These are phyloP conservation scores for Clarias laeviceps DNA, from an alignment of 2,797 vertebrate species.

Conservation along the genomic window DNA sequence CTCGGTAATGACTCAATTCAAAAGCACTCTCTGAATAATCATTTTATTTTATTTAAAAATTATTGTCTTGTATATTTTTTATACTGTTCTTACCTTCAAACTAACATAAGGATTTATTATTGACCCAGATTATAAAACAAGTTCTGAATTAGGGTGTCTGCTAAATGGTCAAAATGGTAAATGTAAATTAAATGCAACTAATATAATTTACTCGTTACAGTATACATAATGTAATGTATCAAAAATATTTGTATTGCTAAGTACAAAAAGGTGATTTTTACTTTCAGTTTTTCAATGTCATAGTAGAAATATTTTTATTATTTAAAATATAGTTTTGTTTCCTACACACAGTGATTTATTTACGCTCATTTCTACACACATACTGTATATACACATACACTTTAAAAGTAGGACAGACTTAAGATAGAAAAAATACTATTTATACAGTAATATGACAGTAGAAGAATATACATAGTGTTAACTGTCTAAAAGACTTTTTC, in stretches of 20 bases:
- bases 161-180: neutral
- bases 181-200: neutral
- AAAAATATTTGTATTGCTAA: neutral
- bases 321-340: conserved; percentile 34
- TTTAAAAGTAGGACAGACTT: neutral
- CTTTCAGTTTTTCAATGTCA: neutral
- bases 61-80: neutral
- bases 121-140: neutral
- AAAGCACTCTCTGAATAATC: neutral
- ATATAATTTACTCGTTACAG: neutral
- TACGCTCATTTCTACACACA: conserved; percentile 1
- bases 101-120: neutral
- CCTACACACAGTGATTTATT: neutral
- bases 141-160: neutral
- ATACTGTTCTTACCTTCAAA: neutral
- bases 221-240: neutral
- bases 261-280: neutral
- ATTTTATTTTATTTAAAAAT: neutral
- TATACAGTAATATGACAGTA: neutral
- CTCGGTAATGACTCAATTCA: neutral
- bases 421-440: neutral
- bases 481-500: neutral
- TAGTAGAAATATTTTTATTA: conserved; percentile 8
- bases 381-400: conserved; percentile 17
- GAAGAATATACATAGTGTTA: conserved; percentile 6